Conservation (phyloP, 1,140 invertebrate genomes). For the Phenacoccus solenopsis region DNA sequence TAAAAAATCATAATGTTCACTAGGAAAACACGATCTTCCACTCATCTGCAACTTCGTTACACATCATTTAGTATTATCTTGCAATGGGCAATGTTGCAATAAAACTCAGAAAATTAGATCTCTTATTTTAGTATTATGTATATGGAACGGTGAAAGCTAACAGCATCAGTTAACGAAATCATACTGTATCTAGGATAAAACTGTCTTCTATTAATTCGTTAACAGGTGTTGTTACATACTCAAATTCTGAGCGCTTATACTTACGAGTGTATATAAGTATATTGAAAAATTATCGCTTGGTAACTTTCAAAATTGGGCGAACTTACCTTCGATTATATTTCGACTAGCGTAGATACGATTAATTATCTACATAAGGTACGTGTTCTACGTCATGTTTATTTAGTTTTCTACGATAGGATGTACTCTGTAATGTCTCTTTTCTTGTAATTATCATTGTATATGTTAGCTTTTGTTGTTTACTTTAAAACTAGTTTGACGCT, state of each 20-base stretch:
- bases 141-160: background rate
- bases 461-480: background rate
- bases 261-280: background rate
- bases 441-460: background rate
- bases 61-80: too few species aligned
- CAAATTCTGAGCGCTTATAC: too few species aligned
- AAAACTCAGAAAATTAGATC: background rate
- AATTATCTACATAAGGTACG: background rate
- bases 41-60: too few species aligned
- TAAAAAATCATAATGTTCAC: too few species aligned
- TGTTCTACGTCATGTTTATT: background rate
- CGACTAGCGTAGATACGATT: too few species aligned
- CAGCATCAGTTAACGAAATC: background rate
- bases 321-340: too few species aligned
- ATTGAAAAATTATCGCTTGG: background rate
- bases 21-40: too few species aligned
- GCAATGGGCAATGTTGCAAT: constrained; percentile 1
- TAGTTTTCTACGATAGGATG: background rate
- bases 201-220: background rate
- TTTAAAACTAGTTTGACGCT: background rate
- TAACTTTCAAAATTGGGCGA: background rate
- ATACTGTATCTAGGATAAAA: too few species aligned
- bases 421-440: background rate
- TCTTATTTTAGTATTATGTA: background rate
- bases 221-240: too few species aligned